phyloP scores from a whole-genome alignment of 2,113 vertebrate species.

The Pteropus alecto region DNA sequence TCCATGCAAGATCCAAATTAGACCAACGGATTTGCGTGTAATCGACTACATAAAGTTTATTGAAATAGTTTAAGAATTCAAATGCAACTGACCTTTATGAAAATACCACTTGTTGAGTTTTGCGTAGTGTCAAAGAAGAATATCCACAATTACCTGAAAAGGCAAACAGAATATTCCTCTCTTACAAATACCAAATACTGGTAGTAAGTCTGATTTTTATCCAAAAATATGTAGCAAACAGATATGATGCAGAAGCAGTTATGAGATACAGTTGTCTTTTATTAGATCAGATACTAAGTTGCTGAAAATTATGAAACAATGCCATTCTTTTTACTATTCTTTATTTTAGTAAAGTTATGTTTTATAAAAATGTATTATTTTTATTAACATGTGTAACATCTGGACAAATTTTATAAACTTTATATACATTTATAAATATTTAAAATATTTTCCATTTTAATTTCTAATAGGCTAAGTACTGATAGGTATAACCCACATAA shows the following conservation, averaged over 20 bases:
- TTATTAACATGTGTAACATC: neutral
- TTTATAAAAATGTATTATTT: neutral
- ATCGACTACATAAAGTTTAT: neutral
- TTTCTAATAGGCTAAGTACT: neutral
- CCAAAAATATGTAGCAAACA: neutral
- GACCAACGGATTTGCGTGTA: neutral
- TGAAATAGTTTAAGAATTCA: neutral
- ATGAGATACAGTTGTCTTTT: neutral
- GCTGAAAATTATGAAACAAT: neutral
- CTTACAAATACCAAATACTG: neutral
- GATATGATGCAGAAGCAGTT: neutral
- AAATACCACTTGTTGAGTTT: neutral
- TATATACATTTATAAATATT: neutral
- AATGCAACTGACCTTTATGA: neutral
- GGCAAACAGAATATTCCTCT: neutral
- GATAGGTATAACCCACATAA: neutral
- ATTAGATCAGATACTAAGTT: neutral
- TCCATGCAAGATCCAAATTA: neutral
- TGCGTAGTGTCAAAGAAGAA: neutral
- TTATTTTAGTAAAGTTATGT: neutral
- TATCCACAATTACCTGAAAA: neutral
- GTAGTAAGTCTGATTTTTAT: neutral
- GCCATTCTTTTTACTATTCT: neutral
- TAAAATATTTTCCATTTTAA: neutral
- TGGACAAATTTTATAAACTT: neutral